phyloP scores from a whole-genome alignment of 2,888 invertebrate genomes.

The Girardia tigrina region DNA sequence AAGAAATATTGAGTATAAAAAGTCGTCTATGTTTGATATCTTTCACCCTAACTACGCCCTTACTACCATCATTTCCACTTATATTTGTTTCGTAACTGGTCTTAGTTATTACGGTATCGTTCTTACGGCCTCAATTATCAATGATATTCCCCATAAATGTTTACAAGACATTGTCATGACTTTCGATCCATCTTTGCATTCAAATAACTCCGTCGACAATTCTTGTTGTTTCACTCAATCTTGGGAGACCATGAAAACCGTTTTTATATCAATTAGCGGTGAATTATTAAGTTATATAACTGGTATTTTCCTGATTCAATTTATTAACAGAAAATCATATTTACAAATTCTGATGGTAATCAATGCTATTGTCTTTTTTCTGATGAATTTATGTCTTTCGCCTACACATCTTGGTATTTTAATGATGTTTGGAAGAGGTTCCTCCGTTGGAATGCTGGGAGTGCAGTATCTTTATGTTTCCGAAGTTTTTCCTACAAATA shows the following conservation, averaged over 20 bases:
- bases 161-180: not conserved
- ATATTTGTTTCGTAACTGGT: not conserved
- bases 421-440: not conserved
- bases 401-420: not conserved
- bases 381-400: not conserved
- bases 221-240: not conserved
- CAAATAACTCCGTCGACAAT: not conserved
- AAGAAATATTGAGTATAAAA: not conserved
- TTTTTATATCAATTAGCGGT: not conserved
- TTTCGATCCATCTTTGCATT: not conserved
- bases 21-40: not conserved
- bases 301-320: not conserved
- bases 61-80: not conserved
- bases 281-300: not conserved
- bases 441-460: not conserved
- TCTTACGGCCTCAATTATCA: not conserved
- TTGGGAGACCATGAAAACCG: not conserved
- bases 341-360: not conserved
- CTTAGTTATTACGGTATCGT: not conserved
- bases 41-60: not conserved
- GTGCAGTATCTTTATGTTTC: not conserved
- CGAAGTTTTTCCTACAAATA: not conserved
- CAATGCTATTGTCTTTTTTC: not conserved
- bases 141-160: not conserved
- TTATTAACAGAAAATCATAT: not conserved